Base-by-base conservation (phyloP, 2,113 vertebrate species). In the Gymnocephalus cernua region DNA sequence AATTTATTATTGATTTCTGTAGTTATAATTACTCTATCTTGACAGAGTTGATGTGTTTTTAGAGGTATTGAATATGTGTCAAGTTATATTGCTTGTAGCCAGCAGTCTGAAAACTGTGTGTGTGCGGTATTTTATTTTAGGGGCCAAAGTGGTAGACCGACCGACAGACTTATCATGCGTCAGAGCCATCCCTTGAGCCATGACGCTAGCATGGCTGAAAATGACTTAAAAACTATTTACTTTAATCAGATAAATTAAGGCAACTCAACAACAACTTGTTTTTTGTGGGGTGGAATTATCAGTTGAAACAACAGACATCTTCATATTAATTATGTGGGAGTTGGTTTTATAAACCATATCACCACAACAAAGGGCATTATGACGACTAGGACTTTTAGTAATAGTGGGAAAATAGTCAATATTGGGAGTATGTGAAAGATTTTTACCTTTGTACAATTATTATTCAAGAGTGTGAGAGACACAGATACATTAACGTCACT, bases 1-100 rank as follows among this genome's bases (percentile, higher is more conserved):
- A 2, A 80, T 85, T 59, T 58, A 73, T 78, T 80, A 89, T 88
- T 80, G 86, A 91, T 86, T 86, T 82, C 45, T 79, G 23, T 74
- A 76, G 25, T 80, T 77, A 61, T 68, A 63, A 68, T 41, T 41
- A 41, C 74, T 85, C 16, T 15, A 74, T 88, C 27, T 81, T 80
- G 69, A 57, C 58, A 58, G 57, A 18, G 10, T 58, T 32, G 71
- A 47, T 38, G 29, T 75, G 16, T 68, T 72, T 69, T 79, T 69
- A 61, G 9, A 83, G 45, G 58, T 84, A 73, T 61, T 73, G 72
- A 82, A 82, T 51, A 68, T 32, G 82, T 69, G 54, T 74, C 79
- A 85, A 53, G 76, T 58, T 80, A 74, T 51, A 50, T 21, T 70
- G 58, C 78, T 58, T 77, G 4, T 74, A 80, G 74, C 66, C 59